Evolutionary conservation across 2,888 invertebrate species (phyloP).

Genomic region (Eudemis profundana): DNA sequence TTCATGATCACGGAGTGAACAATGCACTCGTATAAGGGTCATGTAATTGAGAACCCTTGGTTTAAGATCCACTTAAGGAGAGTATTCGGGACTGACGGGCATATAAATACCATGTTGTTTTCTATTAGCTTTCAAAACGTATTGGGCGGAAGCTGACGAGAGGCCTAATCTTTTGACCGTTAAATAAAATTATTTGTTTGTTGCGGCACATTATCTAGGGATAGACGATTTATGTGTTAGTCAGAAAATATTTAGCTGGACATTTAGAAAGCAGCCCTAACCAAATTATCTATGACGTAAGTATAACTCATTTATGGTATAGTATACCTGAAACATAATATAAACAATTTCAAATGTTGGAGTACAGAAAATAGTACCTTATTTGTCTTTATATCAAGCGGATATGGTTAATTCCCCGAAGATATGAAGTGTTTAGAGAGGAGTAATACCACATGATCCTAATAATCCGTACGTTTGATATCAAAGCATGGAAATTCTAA

Average conservation of each 20-base stretch:
- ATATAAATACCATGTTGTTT: not conserved
- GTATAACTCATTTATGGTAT: too few relatives aligned
- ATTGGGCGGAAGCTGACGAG: not conserved
- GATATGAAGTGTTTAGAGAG: slow-evolving; percentile 33
- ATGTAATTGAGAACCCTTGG: slow-evolving; percentile 37
- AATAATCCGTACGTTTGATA: slow-evolving; percentile 31
- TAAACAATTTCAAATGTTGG: too few relatives aligned
- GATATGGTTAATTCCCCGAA: slow-evolving; percentile 9
- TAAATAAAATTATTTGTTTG: too few relatives aligned
- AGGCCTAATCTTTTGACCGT: too few relatives aligned
- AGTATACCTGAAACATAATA: too few relatives aligned
- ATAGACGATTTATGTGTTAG: too few relatives aligned
- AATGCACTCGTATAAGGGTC: slow-evolving; percentile 24
- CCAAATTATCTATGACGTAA: too few relatives aligned
- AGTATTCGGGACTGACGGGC: slow-evolving; percentile 6
- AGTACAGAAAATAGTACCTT: too few relatives aligned
- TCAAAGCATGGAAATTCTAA: slow-evolving; percentile 36
- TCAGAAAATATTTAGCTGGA: too few relatives aligned
- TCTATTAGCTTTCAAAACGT: not conserved
- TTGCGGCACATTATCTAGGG: too few relatives aligned
- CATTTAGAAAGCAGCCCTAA: too few relatives aligned
- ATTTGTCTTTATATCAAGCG: not conserved
- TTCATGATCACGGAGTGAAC: slow-evolving; percentile 10
- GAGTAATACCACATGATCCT: slow-evolving; percentile 1
- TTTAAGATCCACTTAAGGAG: slow-evolving; percentile 21